Evolutionary conservation across 2,113 vertebrate genomes (phyloP).

Genomic region (Willisornis vidua): DNA sequence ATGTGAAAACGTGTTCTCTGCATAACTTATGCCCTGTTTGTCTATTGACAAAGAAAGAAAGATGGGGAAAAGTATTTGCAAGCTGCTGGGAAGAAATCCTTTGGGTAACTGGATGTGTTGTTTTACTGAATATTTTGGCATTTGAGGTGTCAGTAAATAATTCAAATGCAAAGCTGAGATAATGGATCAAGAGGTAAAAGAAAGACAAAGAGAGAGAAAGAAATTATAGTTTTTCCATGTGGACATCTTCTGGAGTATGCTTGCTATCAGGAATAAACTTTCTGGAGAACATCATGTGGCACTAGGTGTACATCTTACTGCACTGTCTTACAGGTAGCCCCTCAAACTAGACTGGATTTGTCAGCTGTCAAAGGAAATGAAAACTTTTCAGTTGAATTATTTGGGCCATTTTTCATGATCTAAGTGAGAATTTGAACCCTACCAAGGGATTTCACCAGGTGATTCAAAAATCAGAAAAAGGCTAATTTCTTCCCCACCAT

Average conservation of each 20-base stretch:
- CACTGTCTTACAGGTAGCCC: background rate
- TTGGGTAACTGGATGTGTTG: background rate
- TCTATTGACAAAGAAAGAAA: background rate
- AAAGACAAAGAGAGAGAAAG: background rate
- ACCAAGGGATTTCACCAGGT: background rate
- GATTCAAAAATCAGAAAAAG: background rate
- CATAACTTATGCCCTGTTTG: background rate
- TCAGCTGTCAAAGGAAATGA: background rate
- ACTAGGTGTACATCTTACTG: background rate
- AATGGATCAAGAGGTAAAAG: background rate
- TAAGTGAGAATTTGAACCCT: background rate
- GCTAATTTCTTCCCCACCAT: fast-evolving
- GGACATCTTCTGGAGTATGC: background rate
- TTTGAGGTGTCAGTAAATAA: background rate
- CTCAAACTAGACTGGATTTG: background rate
- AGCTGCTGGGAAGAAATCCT: background rate
- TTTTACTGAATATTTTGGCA: background rate
- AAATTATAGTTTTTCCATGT: background rate
- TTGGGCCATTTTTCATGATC: background rate
- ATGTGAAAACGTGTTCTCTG: background rate
- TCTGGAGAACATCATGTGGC: background rate
- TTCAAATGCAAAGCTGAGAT: background rate
- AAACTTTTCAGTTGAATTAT: background rate
- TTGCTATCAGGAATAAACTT: background rate
- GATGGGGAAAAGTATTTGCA: background rate